Base-by-base conservation (phyloP, 2,797 vertebrate species). In the Luscinia megarhynchos region DNA sequence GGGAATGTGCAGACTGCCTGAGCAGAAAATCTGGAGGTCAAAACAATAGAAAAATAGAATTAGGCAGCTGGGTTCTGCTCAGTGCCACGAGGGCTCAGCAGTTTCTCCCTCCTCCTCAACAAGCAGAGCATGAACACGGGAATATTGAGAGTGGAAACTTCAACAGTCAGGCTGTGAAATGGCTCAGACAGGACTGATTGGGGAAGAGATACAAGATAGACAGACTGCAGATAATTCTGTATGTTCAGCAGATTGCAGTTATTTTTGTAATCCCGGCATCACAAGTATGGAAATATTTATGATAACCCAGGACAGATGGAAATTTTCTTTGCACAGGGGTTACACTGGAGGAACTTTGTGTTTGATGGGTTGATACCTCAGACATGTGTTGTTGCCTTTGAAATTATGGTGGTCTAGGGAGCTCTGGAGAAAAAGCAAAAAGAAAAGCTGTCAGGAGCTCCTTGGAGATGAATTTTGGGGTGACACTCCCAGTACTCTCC, bases 201-300 rank as follows among this genome's bases (percentile, higher is more conserved):
- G 30, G 68, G 50, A 87, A 76, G 67, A 95, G 90, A 95, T 92
- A 94, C 34, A 19, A 84, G 84, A 94, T 15, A 92, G 83, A 58
- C 50, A 75, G 88, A 72, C 73, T 89, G 75, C 20, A 94, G 90
- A 94, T 93, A 93, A 81, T 64, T 88, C 76, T 38, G 41, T 84
- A n/a, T 77, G 61, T 54, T 87, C 90, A 92, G 68, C 88, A 92
- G 77, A 91, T 82, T 95, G 86, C 50, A 80, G 77, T 80, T 82
- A 68, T 67, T 93, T 87, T 68, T 87, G 10, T 87, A 84, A 90
- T 95, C 75, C 64, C 1, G 4, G 9, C 77, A 84, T 58, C 74
- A 74, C 45, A 67, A 93, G 75, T 70, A 82, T 90, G 92, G 90
- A 94, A 97, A 90, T 89, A 50, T 82, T 96, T 96, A 83, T 53